Evolutionary conservation across 2,113 vertebrate genomes (phyloP).

Genomic region (Tachycineta bicolor): DNA sequence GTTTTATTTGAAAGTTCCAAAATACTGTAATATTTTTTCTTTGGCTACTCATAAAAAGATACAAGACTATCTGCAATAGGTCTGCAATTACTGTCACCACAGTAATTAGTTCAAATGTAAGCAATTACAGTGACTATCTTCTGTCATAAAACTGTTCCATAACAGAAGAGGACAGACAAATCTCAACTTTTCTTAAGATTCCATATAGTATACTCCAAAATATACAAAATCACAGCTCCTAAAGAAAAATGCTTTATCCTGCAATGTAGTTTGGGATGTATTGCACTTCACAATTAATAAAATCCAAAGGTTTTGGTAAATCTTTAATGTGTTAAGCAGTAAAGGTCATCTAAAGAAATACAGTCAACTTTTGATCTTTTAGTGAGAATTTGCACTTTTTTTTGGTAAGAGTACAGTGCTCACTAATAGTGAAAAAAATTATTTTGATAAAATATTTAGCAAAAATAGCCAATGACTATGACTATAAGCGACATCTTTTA

Average conservation of each 20-base stretch:
- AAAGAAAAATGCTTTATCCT: neutral
- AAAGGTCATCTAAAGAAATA: neutral
- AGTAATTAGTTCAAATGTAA: neutral
- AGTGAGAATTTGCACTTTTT: accelerated
- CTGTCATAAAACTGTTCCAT: neutral
- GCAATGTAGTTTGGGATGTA: neutral
- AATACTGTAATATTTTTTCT: neutral
- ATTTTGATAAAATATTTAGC: conserved; percentile 5
- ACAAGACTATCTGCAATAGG: neutral
- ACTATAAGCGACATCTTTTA: neutral
- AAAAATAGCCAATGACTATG: neutral
- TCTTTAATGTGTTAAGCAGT: neutral
- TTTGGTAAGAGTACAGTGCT: neutral
- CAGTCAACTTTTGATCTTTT: neutral
- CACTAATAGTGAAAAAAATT: neutral
- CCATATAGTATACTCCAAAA: neutral
- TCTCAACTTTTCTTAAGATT: neutral
- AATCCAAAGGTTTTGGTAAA: neutral
- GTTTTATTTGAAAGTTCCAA: neutral
- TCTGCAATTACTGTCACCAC: neutral
- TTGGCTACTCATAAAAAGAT: neutral
- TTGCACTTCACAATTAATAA: neutral
- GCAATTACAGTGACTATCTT: neutral
- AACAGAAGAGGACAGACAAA: neutral
- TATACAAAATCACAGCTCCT: neutral